Evolutionary conservation across 2,113 vertebrate species (phyloP), one percentile per base, ranked within the genome.

Genomic region (Chamaetylas fuelleborni): DNA sequence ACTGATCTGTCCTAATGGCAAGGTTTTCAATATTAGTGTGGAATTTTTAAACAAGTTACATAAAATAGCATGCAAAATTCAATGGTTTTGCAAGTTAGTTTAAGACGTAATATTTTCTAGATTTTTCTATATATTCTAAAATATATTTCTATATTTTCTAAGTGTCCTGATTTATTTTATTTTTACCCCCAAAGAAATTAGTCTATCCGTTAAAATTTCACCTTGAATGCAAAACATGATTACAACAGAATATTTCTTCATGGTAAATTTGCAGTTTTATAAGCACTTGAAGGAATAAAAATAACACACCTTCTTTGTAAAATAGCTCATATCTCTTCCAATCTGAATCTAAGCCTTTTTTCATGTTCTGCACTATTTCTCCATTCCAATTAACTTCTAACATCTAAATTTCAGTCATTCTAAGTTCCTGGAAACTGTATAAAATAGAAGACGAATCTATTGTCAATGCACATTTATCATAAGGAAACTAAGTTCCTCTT

Each of bases 401-500:
- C 4, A 51, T 42, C 23, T 9, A 42, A 67, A 47, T 26, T 28
- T 19, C 31, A 50, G 33, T 40, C 4, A 10, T 67, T 83, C 33
- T 33, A 29, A 45, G 4, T 38, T 64, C 14, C 25, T 83, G 17
- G 23, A 64, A 67, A 56, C 6, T 9, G 4, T 23, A 19, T 25
- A 38, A 76, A 71, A 81, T 17, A 47, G 29, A 9, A 81, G 29
- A 69, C 19, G 0, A 40, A 40, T 60, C 13, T 25, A 6, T 31
- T 31, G 19, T 22, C 4, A 25, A 31, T 0, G 2, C 3, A 31
- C 1, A 26, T 53, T 57, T 57, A 33, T 34, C 0, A 3, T 25
- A 45, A 29, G 4, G 18, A 81, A 74, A 42, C 11, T 38, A 61
- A 43, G 11, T 24, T 76, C 5, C 6, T 70, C 43, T 50, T 57